Percentiles rank a stretch among this genome's conserved stretches.
Conservation (phyloP, 2,797 vertebrate genomes). For the Hipposideros larvatus region DNA sequence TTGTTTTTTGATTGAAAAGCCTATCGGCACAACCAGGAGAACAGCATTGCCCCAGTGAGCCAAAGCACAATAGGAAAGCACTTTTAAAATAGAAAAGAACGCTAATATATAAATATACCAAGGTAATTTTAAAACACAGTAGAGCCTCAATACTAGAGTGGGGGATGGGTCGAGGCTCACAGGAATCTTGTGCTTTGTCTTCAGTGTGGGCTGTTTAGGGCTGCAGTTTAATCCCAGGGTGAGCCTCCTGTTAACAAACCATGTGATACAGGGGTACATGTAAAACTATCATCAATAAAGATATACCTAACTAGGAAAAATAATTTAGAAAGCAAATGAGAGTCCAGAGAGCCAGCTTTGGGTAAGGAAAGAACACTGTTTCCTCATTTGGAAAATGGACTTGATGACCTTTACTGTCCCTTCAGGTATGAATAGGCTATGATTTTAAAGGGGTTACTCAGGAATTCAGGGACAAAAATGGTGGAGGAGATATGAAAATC, state of each 20-base stretch:
- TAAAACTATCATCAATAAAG: background rate
- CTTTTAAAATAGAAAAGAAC: constrained; percentile 81
- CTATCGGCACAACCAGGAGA: constrained; percentile 72
- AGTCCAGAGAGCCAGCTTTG: background rate
- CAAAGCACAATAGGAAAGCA: constrained; percentile 74
- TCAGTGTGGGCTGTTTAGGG: background rate
- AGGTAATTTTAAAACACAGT: constrained; percentile 66
- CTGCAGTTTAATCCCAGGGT: too few relatives aligned
- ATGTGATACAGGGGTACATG: accelerated
- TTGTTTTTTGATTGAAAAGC: constrained; percentile 81
- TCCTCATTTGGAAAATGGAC: background rate
- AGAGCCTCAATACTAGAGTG: background rate
- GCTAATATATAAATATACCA: constrained; percentile 69
- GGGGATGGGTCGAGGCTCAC: background rate
- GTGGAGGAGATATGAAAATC: background rate
- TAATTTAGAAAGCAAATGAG: background rate
- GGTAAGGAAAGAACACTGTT: background rate
- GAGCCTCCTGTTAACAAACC: background rate
- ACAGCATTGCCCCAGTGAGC: constrained; percentile 70
- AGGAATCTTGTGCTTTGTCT: background rate
- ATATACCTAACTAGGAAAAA: background rate
- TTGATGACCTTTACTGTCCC: background rate
- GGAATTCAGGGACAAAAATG: background rate
- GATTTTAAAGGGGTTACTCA: background rate
- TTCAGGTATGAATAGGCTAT: background rate